Base-by-base conservation (phyloP, 2,888 invertebrate species). In the Eretmocerus hayati region DNA sequence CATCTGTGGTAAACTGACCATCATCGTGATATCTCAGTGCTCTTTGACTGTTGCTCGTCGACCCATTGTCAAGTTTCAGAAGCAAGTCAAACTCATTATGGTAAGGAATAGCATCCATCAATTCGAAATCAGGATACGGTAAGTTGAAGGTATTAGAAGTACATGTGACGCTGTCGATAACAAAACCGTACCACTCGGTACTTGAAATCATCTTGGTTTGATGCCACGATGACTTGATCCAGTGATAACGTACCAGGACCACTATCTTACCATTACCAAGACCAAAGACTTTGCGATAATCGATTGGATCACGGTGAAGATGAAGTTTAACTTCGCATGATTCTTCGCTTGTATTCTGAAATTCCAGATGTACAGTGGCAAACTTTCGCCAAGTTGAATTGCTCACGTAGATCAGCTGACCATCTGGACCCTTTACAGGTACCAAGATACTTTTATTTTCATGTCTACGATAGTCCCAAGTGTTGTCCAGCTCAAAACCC, bases 251-350 rank as follows among this genome's bases (percentile, higher is more conserved):
- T n/a, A n/a, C n/a, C n/a, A n/a, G n/a, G 4, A 22, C 16, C 5
- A 43, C 16, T 3, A 43, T 15, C 23, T 36, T 22, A 20, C 43
- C 43, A 20, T 41, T 30, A 19, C 41, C 41, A 5, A 41, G 19
- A 11, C 16, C 13, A 18, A 11, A 9, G 13, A 19, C 41, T 16
- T 13, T 41, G 3, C 18, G 31, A 4, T 18, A 5, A 18, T 18
- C 18, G 5, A 23, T 30, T 19, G 41, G 19, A 16, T 41, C 20
- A 19, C 11, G 31, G 4, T 4, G 9, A 8, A 30, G 13, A 5
- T 30, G 6, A 11, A 8, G 30, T 8, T 16, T 26, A 1, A 41
- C 31, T 5, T 13, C 18, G 30, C 41, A 41, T 5, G 26, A 19
- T 13, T 40, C 30, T 23, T 13, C 9, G 11, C 13, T 11, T n/a